A percentile compares a stretch with the other conserved stretches of the same genome.
Conservation (phyloP, 2,888 invertebrate genomes). For the Electrophaes corylata region DNA sequence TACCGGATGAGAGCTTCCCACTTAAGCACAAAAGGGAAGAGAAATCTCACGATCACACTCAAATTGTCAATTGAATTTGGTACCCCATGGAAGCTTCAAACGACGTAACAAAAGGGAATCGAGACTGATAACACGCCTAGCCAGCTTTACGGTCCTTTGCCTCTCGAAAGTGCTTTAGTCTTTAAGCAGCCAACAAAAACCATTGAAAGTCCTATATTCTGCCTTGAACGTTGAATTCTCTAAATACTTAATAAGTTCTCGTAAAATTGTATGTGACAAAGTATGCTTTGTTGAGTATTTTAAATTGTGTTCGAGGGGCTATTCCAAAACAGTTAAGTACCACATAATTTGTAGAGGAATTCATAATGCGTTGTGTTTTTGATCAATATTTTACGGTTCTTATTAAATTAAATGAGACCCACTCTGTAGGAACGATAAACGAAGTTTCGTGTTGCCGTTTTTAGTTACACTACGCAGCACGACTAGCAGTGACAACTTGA, state of each 20-base stretch:
- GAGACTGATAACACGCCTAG: conserved; percentile 31
- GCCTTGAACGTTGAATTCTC: conserved; percentile 41
- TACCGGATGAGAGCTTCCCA: conserved; percentile 36
- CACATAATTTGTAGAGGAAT: neutral
- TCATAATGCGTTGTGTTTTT: neutral
- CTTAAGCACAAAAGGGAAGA: conserved; percentile 41
- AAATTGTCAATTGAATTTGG: conserved; percentile 51
- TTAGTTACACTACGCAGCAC: no score
- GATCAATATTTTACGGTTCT: neutral
- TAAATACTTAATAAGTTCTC: conserved; percentile 52
- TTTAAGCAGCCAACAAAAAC: conserved; percentile 24
- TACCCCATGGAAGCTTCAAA: conserved; percentile 34
- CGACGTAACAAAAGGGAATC: conserved; percentile 43
- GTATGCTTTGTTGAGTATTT: conserved; percentile 52
- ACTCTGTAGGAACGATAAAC: no score
- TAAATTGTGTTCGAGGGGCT: conserved; percentile 15
- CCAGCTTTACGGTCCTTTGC: conserved; percentile 5
- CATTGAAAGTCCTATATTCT: conserved; percentile 13
- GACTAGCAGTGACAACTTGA: no score
- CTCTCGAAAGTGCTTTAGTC: conserved; percentile 6
- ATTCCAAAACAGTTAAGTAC: conserved; percentile 16
- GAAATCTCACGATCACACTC: conserved; percentile 37
- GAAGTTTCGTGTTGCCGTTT: no score
- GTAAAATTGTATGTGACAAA: conserved; percentile 48
- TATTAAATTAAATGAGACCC: neutral